Base-by-base conservation (phyloP, 2,113 vertebrate genomes). In the Scomber colias region DNA sequence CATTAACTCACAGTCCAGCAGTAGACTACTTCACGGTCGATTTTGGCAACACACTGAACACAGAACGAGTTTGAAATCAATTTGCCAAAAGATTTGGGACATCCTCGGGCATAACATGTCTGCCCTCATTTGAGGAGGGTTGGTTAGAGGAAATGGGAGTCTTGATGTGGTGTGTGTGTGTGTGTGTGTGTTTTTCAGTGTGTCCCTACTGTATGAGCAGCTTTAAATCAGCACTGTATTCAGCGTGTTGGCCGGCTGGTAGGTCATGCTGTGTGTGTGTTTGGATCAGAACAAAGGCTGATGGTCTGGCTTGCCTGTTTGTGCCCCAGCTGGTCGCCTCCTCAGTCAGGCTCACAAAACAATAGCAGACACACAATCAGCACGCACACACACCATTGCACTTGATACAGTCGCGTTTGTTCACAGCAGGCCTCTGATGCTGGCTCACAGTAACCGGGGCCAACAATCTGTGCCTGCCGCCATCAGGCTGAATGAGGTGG, bases 241-340 rank as follows among this genome's bases (percentile, higher is more conserved):
- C 13, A 7, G 51, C 51, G 56, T 55, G 72, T 81, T 31, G 46
- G 81, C n/a, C 63, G 73, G 12, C 15, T 14, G 17, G 75, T 54
- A 3, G 16, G 35, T 44, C 46, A 9, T 9, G 9, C 35, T 40
- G 35, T 79, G 54, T 78, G 76, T 77, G 75, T 77, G 72, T 85
- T 50, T 79, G 73, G 54, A 62, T 77, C 79, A 76, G 81, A 89
- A 91, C 86, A 93, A 92, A 90, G 81, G 78, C 71, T 9, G 60
- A 78, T 40, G 75, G 82, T 89, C 75, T 69, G 72, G 83, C 84
- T 88, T 88, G 80, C 64, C 66, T 63, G 84, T 87, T 90, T 85
- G 85, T 85, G 69, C 80, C 87, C 85, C 90, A 90, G 92, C 93
- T 91, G 90, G 83, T 84, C 64, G 67, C 90, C 90, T 89, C 86